Evolutionary conservation across 2,113 vertebrate genomes (phyloP), one percentile per base, ranked within the genome.

Genomic region (Polyodon spathula): DNA sequence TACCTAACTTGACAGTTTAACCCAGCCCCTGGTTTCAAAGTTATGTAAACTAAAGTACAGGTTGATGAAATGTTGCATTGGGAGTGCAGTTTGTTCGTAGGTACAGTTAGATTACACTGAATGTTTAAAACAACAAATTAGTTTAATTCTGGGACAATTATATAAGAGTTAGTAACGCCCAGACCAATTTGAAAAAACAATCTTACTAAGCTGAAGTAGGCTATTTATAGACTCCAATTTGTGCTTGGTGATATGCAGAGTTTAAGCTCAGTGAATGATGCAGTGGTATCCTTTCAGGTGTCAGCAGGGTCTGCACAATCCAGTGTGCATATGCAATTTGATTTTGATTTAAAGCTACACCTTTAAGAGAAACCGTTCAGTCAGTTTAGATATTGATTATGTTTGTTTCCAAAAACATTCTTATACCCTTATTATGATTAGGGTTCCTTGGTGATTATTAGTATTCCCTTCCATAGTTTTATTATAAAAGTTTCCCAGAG

Each of bases 211-310:
- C 27, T 27, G 27, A 27, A 58, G 8, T 8, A 16, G 27, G 5
- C 10, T 43, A 58, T 42, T 58, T 16, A 40, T 41, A 6, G 39
- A 15, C 56, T 16, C 6, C 8, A 56, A 57, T 16, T 57, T 4
- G 12, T 16, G 11, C 8, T 58, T 40, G 16, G 15, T 58, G 43
- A 43, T 43, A 58, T 7, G 16, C 56, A 58, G n/a, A 40, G 14
- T 43, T 43, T 43, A 43, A n/a, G 44, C 58, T 51, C 12, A 37
- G 39, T 60, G 8, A 60, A 60, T 60, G 17, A 60, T n/a, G 27
- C 43, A 39, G 37, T 38, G 43, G 44, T 51, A 39, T 39, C 44
- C 44, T 39, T 43, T 60, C 58, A 51, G 58, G 44, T 60, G n/a
- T 12, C 17, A 39, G 58, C 38, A 9, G 16, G 12, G 43, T 27